A percentile compares a stretch with the other conserved stretches of the same genome.
These are phyloP conservation scores for Ornithoptera priamus DNA, from an alignment of 2,888 invertebrate species.

Conservation along the genomic window DNA sequence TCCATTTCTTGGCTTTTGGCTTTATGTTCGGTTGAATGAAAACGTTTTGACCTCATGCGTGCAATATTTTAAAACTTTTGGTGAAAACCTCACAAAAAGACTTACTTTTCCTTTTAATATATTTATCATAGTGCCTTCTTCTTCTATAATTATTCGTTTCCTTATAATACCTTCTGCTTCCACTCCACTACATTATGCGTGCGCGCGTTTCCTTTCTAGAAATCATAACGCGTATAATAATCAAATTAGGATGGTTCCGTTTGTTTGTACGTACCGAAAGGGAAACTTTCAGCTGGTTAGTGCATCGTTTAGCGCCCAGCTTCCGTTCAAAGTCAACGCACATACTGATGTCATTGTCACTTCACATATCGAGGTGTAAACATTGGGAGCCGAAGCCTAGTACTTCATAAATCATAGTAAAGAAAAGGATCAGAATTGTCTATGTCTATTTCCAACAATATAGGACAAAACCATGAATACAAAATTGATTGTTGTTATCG, in stretches of 20 bases:
- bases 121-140: no score
- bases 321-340: not conserved
- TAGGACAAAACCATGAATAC: constrained; percentile 8
- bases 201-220: constrained; percentile 20
- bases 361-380: not conserved
- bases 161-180: no score
- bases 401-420: not conserved
- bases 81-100: not conserved
- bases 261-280: constrained; percentile 19
- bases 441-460: not conserved
- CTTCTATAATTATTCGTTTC: no score
- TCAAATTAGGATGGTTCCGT: constrained; percentile 20
- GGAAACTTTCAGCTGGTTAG: constrained; percentile 25
- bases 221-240: constrained; percentile 15
- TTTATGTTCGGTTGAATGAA: no score
- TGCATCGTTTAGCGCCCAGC: constrained; percentile 10
- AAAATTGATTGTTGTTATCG: constrained; percentile 1
- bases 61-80: no score
- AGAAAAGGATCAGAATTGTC: not conserved
- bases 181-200: not conserved
- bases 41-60: no score
- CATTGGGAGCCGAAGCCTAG: not conserved
- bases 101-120: no score
- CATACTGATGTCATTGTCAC: constrained; percentile 4
- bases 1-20: no score